Conservation (phyloP, 1,140 invertebrate species). For the Drosophila mauritiana region DNA sequence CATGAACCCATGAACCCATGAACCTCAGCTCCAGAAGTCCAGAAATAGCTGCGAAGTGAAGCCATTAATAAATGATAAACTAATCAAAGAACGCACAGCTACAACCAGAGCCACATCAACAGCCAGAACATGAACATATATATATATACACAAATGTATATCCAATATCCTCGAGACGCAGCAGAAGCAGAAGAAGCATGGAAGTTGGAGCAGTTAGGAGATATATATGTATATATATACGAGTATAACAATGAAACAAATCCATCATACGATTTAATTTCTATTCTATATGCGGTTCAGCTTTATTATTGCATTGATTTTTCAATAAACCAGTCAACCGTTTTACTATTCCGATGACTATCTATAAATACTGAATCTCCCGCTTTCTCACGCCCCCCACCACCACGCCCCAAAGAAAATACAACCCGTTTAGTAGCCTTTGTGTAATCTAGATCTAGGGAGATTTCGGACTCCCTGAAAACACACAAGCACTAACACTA, state of each 20-base stretch:
- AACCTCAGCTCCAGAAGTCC: background rate
- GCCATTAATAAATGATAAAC: conserved; percentile 44
- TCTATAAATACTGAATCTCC: conserved; percentile 39
- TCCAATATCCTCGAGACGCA: conserved; percentile 6
- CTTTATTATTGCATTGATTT: conserved; percentile 84
- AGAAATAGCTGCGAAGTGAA: conserved; percentile 30
- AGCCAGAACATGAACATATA: conserved; percentile 45
- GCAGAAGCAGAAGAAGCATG: conserved; percentile 33
- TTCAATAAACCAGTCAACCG: conserved; percentile 64
- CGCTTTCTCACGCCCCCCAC: conserved; percentile 19
- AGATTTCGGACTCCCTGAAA: conserved; percentile 1
- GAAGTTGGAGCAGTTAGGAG: conserved; percentile 11
- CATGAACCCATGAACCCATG: too few relatives aligned
- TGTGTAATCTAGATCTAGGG: conserved; percentile 8
- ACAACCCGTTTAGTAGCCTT: background rate
- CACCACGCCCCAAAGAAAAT: background rate
- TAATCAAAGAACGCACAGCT: conserved; percentile 50
- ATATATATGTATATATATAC: conserved; percentile 3
- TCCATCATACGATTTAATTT: conserved; percentile 85
- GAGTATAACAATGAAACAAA: conserved; percentile 47
- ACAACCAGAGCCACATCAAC: conserved; percentile 35
- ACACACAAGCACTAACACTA: background rate
- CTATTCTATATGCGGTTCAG: conserved; percentile 85
- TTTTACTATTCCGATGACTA: conserved; percentile 69
- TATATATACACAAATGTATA: conserved; percentile 24